These are phyloP conservation scores for Lynx canadensis DNA, from an alignment of 2,113 vertebrate species.

Conservation along the genomic window DNA sequence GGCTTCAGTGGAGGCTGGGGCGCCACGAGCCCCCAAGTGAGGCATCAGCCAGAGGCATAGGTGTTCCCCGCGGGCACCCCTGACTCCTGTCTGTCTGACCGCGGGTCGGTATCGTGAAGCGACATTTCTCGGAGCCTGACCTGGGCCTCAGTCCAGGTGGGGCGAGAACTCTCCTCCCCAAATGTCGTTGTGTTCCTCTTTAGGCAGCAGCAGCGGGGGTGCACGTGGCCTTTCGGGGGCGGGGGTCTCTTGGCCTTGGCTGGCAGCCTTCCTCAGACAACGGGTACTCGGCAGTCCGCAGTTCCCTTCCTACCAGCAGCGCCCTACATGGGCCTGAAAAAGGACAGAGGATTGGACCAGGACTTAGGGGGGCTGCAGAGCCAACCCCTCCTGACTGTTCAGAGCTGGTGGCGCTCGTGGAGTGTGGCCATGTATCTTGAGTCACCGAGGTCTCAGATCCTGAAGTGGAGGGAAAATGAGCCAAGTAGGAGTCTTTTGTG, in stretches of 20 bases:
- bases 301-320: background rate
- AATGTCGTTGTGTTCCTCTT: constrained; percentile 32
- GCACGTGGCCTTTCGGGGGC: background rate
- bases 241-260: constrained; percentile 52
- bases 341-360: background rate
- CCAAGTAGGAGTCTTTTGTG: constrained; percentile 70
- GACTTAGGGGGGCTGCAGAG: background rate
- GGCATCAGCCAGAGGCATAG: constrained; percentile 33
- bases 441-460: background rate
- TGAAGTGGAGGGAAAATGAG: constrained; percentile 29
- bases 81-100: constrained; percentile 38
- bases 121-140: constrained; percentile 25
- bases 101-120: constrained; percentile 4
- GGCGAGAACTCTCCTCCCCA: background rate
- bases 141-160: background rate
- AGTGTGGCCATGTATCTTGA: background rate
- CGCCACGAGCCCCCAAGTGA: background rate
- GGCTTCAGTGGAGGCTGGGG: background rate
- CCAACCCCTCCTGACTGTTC: background rate
- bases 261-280: background rate
- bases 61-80: constrained; percentile 23
- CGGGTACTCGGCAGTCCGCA: background rate
- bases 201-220: background rate
- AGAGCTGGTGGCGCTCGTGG: background rate
- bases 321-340: background rate